These are phyloP conservation scores for Chesias legatella DNA, from an alignment of 2,888 invertebrate species.

Conservation along the genomic window DNA sequence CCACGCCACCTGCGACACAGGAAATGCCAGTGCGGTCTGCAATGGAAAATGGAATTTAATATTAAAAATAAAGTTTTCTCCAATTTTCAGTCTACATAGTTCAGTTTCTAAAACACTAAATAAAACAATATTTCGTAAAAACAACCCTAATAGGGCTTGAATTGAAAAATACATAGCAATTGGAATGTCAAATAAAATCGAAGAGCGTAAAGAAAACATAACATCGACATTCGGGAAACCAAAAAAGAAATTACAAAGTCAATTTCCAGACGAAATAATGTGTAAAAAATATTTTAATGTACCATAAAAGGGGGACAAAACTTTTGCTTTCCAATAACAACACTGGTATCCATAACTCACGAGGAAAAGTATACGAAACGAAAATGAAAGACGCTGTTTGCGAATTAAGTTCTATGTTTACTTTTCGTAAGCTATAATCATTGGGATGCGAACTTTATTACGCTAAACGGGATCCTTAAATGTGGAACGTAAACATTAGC, in stretches of 20 bases:
- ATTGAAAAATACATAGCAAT: slow-evolving; percentile 5
- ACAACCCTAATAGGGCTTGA: no score
- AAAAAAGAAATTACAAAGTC: slow-evolving; percentile 35
- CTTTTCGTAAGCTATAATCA: slow-evolving; percentile 71
- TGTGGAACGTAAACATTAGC: slow-evolving; percentile 58
- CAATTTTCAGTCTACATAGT: no score
- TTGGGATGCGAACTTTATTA: slow-evolving; percentile 66
- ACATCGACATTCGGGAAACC: slow-evolving; percentile 21
- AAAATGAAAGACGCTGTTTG: slow-evolving; percentile 62
- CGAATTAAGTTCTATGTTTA: slow-evolving; percentile 63
- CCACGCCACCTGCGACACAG: no score
- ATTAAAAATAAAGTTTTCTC: no score
- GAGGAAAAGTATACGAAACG: slow-evolving; percentile 59
- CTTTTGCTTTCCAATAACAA: slow-evolving; percentile 50
- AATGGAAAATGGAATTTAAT: no score
- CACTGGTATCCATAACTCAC: slow-evolving; percentile 61
- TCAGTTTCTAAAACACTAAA: no score
- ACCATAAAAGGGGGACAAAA: slow-evolving; percentile 46
- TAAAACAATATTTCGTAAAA: no score
- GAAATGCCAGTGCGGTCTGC: no score
- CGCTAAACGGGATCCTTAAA: slow-evolving; percentile 51
- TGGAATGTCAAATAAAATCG: slow-evolving; percentile 3
- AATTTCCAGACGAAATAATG: slow-evolving; percentile 33
- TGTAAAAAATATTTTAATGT: slow-evolving; percentile 42
- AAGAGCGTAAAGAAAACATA: slow-evolving; percentile 14